These are phyloP conservation scores for Sebastes cheni DNA, from an alignment of 2,797 vertebrate genomes.

Conservation along the genomic window DNA sequence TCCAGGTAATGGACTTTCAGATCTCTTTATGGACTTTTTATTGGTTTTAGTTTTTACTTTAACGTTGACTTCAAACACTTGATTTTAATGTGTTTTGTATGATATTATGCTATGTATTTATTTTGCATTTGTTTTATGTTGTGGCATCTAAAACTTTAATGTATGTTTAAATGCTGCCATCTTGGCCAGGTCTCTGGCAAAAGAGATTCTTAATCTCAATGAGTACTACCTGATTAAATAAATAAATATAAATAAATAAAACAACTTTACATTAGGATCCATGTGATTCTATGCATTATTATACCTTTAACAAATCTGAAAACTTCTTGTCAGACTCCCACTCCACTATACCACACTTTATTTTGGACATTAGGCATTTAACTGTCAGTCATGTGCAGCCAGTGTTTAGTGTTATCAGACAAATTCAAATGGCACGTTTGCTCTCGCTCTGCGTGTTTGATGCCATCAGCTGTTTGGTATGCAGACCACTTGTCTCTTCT, in stretches of 20 bases:
- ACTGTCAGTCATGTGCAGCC: not conserved
- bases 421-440: not conserved
- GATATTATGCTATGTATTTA: no score
- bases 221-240: no score
- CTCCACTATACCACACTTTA: not conserved
- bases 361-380: not conserved
- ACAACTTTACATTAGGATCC: not conserved
- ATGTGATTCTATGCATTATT: not conserved
- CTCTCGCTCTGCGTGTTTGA: not conserved
- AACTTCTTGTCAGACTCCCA: not conserved
- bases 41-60: not conserved
- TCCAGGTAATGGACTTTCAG: slow-evolving; percentile 68
- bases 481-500: not conserved
- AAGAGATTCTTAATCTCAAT: no score
- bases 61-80: no score
- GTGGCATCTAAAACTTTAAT: no score
- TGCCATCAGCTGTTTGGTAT: slow-evolving; percentile 9
- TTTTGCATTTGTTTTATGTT: no score
- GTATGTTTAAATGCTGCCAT: no score
- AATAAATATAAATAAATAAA: no score
- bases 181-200: no score
- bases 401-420: not conserved
- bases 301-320: not conserved
- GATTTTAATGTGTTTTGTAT: no score
- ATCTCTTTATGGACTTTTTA: not conserved